phyloP scores from a whole-genome alignment of 2,888 invertebrate species.

The Tiliacea aurago region DNA sequence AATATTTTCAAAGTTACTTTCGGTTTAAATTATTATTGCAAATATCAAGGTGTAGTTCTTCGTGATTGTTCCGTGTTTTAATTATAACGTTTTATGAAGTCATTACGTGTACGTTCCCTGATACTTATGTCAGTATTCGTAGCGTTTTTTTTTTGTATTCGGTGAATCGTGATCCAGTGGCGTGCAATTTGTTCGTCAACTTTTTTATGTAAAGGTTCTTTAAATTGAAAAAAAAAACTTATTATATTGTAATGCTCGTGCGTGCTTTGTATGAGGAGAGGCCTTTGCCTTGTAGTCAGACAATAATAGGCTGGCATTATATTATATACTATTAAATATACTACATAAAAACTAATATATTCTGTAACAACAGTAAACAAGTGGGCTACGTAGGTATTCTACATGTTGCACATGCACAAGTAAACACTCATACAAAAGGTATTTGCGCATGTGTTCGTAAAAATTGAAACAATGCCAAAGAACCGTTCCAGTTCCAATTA shows the following conservation, averaged over 20 bases:
- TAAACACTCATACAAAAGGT: constrained; percentile 17
- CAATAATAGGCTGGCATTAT: too few relatives aligned
- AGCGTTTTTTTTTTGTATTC: constrained; percentile 7
- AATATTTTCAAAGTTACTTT: constrained; percentile 56
- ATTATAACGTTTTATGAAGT: constrained; percentile 28
- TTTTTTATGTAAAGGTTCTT: neutral
- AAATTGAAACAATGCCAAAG: constrained; percentile 72
- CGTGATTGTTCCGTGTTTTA: constrained; percentile 44
- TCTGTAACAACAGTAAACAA: neutral
- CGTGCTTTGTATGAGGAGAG: too few relatives aligned
- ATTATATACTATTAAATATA: too few relatives aligned
- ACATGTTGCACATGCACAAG: constrained; percentile 16
- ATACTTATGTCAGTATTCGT: constrained; percentile 8
- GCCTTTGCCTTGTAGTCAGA: too few relatives aligned
- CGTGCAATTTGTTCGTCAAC: neutral
- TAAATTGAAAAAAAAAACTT: neutral
- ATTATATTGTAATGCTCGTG: neutral
- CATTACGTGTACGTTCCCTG: constrained; percentile 27
- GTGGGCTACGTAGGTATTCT: neutral
- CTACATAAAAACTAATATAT: too few relatives aligned
- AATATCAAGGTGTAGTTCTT: constrained; percentile 62
- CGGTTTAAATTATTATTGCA: constrained; percentile 56
- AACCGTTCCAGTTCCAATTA: constrained; percentile 79
- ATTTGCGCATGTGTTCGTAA: constrained; percentile 63
- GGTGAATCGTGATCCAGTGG: constrained; percentile 5